Base-by-base conservation (phyloP, 2,797 vertebrate species). In the Spheniscus humboldti region DNA sequence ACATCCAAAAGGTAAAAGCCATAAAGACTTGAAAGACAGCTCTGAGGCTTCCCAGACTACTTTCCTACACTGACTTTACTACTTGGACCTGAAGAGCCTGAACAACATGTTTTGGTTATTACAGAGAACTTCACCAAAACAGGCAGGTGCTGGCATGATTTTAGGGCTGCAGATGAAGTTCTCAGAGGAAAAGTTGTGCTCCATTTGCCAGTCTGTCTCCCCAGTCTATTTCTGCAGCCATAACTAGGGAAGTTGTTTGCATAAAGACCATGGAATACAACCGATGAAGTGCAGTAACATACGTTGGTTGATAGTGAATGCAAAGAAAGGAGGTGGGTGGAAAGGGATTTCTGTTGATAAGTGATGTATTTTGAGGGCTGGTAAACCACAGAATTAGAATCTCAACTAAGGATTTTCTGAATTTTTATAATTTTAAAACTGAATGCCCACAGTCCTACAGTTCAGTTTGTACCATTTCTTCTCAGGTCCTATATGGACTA, bases 11-110 rank as follows among this genome's bases (percentile, higher is more conserved):
- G 25, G 9, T 62, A 78, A 88, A 94, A 96, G 13, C 45, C 24
- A 20, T 72, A 53, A 92, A 30, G n/a, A 76, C 73, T 79, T 86
- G 76, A 86, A 90, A 91, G 81, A 57, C 57, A 85, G 37, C 52
- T 73, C 59, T 25, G n/a, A 76, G 31, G 18, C 13, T 88, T 95
- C 88, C 69, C 68, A 86, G 74, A 24, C 52, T 89, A 28, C 67
- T 27, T 86, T 78, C 76, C n/a, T 66, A 37, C 43, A 13, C 66
- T 35, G 18, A 75, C 68, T 91, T 87, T 75, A 69, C 82, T 33
- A 57, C 86, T 81, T 88, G 52, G 80, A 92, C 93, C 69, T 86
- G 96, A 94, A 88, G 48, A 95, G 77, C 95, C 76, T 92, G 96
- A 94, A 86, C 73, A 78, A 84, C 95, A 15, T 0, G 76, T 95